Percentiles rank a stretch among this genome's conserved stretches.
phyloP scores from a whole-genome alignment of 2,113 vertebrate species.

The Panthera tigris region DNA sequence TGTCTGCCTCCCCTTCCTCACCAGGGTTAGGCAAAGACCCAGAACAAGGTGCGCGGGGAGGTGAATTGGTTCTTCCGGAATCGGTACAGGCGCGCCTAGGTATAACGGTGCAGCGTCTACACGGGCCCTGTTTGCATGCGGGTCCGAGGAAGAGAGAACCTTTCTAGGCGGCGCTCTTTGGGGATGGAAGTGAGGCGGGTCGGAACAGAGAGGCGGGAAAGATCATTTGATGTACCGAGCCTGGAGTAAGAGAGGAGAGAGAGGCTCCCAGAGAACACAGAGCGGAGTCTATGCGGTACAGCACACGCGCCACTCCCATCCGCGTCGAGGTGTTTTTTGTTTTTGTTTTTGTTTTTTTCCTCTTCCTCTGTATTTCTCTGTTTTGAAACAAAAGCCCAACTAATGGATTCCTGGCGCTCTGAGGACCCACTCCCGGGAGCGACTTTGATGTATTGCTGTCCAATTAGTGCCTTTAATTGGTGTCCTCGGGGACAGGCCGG shows the following conservation, averaged over 20 bases:
- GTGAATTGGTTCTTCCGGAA: background rate
- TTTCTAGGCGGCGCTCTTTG: constrained; percentile 11
- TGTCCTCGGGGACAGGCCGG: constrained; percentile 84
- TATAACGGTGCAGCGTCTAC: background rate
- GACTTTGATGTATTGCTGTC: constrained; percentile 89
- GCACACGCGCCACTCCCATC: background rate
- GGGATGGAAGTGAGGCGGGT: background rate
- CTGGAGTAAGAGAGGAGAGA: background rate
- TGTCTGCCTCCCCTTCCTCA: background rate
- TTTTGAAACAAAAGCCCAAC: constrained; percentile 82
- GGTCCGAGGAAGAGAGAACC: background rate
- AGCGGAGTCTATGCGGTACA: background rate
- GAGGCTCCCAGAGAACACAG: background rate
- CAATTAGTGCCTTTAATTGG: constrained; percentile 92
- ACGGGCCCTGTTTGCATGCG: background rate
- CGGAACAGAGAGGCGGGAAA: background rate
- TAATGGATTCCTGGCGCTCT: constrained; percentile 75
- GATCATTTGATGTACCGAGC: background rate
- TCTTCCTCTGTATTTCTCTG: constrained; percentile 52
- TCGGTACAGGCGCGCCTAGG: background rate
- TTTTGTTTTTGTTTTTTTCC: background rate
- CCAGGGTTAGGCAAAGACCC: background rate
- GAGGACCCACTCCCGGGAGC: constrained; percentile 79
- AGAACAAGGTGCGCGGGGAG: background rate
- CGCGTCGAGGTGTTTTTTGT: background rate